Base-by-base conservation (phyloP, 1,140 invertebrate species). In the Hyles euphorbiae region DNA sequence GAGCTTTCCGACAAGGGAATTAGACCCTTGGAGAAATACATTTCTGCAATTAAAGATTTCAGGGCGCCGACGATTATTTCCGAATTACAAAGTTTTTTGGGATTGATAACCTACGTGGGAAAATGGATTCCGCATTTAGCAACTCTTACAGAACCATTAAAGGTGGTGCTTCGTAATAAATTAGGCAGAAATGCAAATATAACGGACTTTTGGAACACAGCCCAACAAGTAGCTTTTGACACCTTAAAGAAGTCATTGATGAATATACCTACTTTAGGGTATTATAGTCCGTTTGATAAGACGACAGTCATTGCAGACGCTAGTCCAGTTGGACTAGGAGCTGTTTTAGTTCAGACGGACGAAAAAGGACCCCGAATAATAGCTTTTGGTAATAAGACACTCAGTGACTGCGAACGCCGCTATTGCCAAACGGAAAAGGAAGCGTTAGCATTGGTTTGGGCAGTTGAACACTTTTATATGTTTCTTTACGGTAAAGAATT, bases 291-390 rank as follows among this genome's bases (percentile, higher is more conserved):
- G 32, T 46, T 69, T 12, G 53, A 60, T 44, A 50, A 68, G 12
- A 87, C 82, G 2, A 58, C 67, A n/a, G 53, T 87, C 4, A 63
- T 85, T 12, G 81, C 83, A n/a, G 86, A 89, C 68, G 87, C 86
- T 2, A 84, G 82, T 63, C 83, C 79, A 9, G 72, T 78, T 9
- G 81, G 67, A 5, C 52, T 89, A 43, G 84, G 75, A 10, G 76
- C 66, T 11, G 73, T 83, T 33, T 59, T 86, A 51, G 49, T 66
- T 1, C 70, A 67, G 44, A 59, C 43, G 3, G 12, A 69, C 43
- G 4, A 3, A 5, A 54, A 50, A 1, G 61, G 54, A 8, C 57
- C 63, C 3, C 7, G 67, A 32, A 56, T 72, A 9, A 67, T 22
- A 22, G 22, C 22, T 22, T 22, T 22, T 22, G 22, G 22, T 55